Evolutionary conservation across 1,140 invertebrate species (phyloP).

Genomic region (Procambarus clarkii): DNA sequence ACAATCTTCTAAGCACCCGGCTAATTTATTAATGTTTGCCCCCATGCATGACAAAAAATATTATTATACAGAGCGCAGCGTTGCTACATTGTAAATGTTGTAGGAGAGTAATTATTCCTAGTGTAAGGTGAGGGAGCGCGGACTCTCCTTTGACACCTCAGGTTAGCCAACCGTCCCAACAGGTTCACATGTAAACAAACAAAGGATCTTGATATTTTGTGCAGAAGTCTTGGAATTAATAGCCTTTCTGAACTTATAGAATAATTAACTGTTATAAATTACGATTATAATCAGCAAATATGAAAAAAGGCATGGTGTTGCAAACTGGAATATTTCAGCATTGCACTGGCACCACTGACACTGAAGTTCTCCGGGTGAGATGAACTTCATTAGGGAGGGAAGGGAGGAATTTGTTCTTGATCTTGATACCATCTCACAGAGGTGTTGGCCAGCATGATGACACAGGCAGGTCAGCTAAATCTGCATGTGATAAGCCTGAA

Average conservation of each 20-base stretch:
- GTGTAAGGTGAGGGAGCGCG: not conserved
- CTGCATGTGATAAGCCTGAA: no score
- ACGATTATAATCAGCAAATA: not conserved
- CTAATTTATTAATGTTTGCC: not conserved
- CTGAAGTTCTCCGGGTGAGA: not conserved
- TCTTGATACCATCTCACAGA: no score
- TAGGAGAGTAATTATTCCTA: not conserved
- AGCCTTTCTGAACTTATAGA: not conserved
- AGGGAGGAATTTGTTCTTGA: no score
- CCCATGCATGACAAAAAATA: not conserved
- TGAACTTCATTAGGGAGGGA: not conserved
- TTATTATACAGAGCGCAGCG: not conserved
- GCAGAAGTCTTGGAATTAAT: not conserved
- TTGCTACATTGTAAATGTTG: not conserved
- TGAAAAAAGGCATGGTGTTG: not conserved
- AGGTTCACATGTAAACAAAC: constrained; percentile 51
- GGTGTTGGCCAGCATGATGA: no score
- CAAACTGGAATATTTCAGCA: not conserved
- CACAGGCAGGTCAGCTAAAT: no score
- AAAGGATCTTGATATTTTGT: not conserved
- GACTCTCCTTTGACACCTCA: constrained; percentile 26
- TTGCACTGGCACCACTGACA: not conserved
- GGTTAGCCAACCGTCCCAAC: constrained; percentile 36
- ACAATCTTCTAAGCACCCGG: not conserved
- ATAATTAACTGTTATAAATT: not conserved